These are phyloP conservation scores for Nysson spinosus DNA, from an alignment of 2,888 invertebrate genomes.

Conservation along the genomic window DNA sequence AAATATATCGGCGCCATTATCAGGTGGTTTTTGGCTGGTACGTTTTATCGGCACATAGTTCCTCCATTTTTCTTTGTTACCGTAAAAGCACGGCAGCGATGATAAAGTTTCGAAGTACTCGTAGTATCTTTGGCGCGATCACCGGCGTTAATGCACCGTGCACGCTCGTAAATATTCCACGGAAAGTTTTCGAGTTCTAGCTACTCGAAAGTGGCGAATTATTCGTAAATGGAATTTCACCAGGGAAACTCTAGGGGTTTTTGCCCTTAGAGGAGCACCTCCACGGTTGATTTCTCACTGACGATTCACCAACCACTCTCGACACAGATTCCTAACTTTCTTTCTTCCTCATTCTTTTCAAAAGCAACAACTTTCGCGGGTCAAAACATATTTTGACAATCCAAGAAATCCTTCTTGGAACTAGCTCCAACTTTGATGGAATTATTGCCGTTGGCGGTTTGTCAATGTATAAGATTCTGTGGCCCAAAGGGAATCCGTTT, in stretches of 20 bases:
- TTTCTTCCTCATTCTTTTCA: no score
- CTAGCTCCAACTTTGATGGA: no score
- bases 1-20: constrained; percentile 1
- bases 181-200: constrained; percentile 17
- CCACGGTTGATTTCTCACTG: background rate
- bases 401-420: no score
- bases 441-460: no score
- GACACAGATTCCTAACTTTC: background rate
- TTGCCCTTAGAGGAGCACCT: background rate
- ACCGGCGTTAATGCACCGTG: constrained; percentile 33
- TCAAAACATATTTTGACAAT: no score
- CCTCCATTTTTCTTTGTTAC: constrained; percentile 1
- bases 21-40: background rate
- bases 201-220: constrained; percentile 26
- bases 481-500: no score
- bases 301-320: no score
- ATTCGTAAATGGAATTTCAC: constrained; percentile 13
- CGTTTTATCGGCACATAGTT: background rate
- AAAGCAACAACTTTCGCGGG: no score
- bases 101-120: constrained; percentile 30
- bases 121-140: constrained; percentile 22
- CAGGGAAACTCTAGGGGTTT: constrained; percentile 5
- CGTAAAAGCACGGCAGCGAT: background rate
- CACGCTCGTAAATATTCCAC: constrained; percentile 27
- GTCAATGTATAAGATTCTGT: no score